Evolutionary conservation across 1,140 invertebrate genomes (phyloP).

Genomic region (Nilaparvata lugens): DNA sequence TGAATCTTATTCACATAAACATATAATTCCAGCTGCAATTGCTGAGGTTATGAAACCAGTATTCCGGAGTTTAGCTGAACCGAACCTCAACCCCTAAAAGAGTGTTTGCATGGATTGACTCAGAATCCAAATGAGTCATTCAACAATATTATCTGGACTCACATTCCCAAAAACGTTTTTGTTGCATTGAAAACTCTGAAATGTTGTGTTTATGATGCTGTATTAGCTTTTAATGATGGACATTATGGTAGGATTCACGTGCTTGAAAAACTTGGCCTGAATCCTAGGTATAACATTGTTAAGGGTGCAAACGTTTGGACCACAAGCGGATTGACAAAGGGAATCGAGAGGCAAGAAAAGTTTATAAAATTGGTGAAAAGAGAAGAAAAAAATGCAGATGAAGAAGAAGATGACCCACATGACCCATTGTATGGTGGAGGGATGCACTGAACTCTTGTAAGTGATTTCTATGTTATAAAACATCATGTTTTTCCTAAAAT

Average conservation of each 20-base stretch:
- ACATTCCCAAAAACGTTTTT: slow-evolving; percentile 23
- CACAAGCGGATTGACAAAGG: not conserved
- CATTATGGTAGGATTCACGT: not conserved
- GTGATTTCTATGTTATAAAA: too few species aligned
- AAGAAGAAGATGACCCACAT: not conserved
- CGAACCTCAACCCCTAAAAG: slow-evolving; percentile 3
- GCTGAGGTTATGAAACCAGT: slow-evolving; percentile 19
- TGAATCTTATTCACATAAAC: slow-evolving; percentile 6
- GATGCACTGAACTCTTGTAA: too few species aligned
- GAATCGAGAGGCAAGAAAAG: not conserved
- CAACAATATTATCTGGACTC: slow-evolving; percentile 24
- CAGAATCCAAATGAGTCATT: slow-evolving; percentile 25
- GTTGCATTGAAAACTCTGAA: slow-evolving; percentile 17
- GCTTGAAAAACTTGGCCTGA: not conserved
- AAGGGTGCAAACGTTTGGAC: not conserved
- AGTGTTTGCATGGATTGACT: slow-evolving; percentile 19
- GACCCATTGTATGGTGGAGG: too few species aligned
- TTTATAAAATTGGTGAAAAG: not conserved
- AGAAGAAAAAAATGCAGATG: not conserved
- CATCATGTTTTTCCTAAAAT: too few species aligned
- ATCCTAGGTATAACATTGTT: not conserved
- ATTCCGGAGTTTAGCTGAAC: slow-evolving; percentile 17
- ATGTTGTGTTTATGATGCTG: slow-evolving; percentile 18
- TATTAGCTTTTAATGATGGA: slow-evolving; percentile 8
- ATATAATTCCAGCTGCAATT: not conserved